Base-by-base conservation (phyloP, 2,797 vertebrate genomes). In the Meriones psammophilus region DNA sequence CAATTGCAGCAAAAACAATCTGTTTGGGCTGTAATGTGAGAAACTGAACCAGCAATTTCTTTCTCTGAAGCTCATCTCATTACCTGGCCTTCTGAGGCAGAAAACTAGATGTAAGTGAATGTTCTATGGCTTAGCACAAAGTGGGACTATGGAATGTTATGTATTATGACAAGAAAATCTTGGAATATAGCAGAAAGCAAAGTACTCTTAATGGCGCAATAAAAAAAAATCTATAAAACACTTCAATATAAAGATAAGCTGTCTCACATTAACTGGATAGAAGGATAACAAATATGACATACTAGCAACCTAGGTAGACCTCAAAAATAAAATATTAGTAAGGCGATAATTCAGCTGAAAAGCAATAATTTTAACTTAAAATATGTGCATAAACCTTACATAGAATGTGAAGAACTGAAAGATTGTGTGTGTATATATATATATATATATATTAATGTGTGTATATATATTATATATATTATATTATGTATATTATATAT, bases 211-310 rank as follows among this genome's bases (percentile, higher is more conserved):
- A 73, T 94, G 71, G 76, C 73, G 39, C 66, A 97, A 94, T 92
- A 92, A 86, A 97, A 97, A 97, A 95, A 94, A 96, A 95, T 96
- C 95, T 95, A 89, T 97, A 96, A 97, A 94, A 91, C 9, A 86
- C 68, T 2, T 1, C 85, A 24, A 64, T 97, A 84, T 92, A 94
- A 92, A 97, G 93, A 97, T 97, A 96, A 96, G 76, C 92, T 94
- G 60, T 88, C 90, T 95, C 83, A 91, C 64, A 94, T 96, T 96
- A 94, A 78, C 86, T 92, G 76, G n/a, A 36, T 89, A 46, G 64
- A 81, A 94, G 42, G 71, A 85, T 85, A 33, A 60, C 81, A 89
- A 69, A 89, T 91, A 24, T 77, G 85, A 66, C 91, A 89, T 2
- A 24, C 30, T 95, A 92, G 79, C 78, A 97, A 71, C 36, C 46